Evolutionary conservation across 2,888 invertebrate species (phyloP), one percentile per base, ranked within the genome.

Genomic region (Patella depressa): DNA sequence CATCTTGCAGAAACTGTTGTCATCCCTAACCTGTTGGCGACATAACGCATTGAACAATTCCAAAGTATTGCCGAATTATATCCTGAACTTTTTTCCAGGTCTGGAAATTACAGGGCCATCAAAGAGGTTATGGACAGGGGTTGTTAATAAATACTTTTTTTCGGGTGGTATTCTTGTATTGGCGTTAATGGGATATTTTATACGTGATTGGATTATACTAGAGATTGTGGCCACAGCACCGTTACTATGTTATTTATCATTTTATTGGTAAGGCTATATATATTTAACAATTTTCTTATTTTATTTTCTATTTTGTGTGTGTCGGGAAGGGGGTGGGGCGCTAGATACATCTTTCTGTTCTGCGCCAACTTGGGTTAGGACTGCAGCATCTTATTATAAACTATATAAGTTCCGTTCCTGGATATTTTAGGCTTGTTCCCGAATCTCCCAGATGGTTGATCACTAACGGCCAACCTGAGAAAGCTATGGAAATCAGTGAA

Each of bases 361-460:
- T 29, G 3, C 29, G 2, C 2, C 29, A 3, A 3, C 3, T 29
- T 29, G 29, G 29, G 29, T 29, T 29, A 3, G 29, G 29, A 2
- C 3, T 2, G 29, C 29, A 29, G 29, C 2, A 29, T 29, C 29
- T 29, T 3, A 29, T 29, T 29, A 29, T 29, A 3, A 29, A 29
- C 29, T 29, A 0, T 29, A 29, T 29, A 29, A 29, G 29, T 29
- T 29, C 29, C 29, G 1, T 2, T 29, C 29, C 29, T 29, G 29
- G 2, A 29, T 29, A 3, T 29, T 29, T 29, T 3, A 19, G 65
- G 65, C 1, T 65, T 12, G 3, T 65, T 65, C 65, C 65, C 0
- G 97, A 97, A 92, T 97, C 97, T 17, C 97, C 97, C 0, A 93
- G 97, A 84, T 97, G 97, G 97, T 93, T 97, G 17, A 91, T 97